phyloP scores from a whole-genome alignment of 2,888 invertebrate species.

The Physocephala rufipes region DNA sequence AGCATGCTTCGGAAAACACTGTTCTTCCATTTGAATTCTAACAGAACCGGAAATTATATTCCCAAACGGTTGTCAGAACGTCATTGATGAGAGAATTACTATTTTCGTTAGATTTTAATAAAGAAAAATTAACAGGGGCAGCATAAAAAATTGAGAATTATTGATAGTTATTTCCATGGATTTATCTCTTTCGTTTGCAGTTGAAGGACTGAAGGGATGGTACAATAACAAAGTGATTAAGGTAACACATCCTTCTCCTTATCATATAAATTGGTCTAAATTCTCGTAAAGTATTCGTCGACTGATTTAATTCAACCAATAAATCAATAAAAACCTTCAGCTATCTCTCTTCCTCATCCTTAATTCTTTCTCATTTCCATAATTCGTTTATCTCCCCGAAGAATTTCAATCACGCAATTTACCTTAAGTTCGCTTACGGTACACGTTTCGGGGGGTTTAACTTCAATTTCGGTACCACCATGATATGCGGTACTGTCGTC shows the following conservation, averaged over 20 bases:
- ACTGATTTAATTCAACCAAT: constrained; percentile 47
- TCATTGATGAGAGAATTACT: constrained; percentile 9
- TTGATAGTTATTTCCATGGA: too few relatives aligned
- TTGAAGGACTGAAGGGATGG: too few relatives aligned
- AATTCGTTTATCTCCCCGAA: neutral
- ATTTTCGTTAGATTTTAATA: constrained; percentile 14
- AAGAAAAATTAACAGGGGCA: neutral
- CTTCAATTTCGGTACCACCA: constrained; percentile 68
- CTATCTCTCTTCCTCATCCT: neutral
- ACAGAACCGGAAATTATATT: constrained; percentile 50
- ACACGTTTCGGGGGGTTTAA: constrained; percentile 69
- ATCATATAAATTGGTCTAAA: too few relatives aligned
- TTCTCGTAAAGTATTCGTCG: constrained; percentile 52
- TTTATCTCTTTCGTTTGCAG: constrained; percentile 40
- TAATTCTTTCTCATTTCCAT: neutral
- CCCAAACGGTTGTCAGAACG: constrained; percentile 41
- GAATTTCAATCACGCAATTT: constrained; percentile 43
- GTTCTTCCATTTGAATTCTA: constrained; percentile 46
- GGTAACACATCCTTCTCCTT: too few relatives aligned
- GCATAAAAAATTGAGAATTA: neutral
- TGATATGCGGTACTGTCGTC: constrained; percentile 61
- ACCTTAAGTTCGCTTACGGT: constrained; percentile 76
- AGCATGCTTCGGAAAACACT: constrained; percentile 38
- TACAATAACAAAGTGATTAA: too few relatives aligned
- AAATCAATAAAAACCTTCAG: neutral